Base-by-base conservation (phyloP, 1,140 invertebrate genomes). In the Agraylea sexmaculata region DNA sequence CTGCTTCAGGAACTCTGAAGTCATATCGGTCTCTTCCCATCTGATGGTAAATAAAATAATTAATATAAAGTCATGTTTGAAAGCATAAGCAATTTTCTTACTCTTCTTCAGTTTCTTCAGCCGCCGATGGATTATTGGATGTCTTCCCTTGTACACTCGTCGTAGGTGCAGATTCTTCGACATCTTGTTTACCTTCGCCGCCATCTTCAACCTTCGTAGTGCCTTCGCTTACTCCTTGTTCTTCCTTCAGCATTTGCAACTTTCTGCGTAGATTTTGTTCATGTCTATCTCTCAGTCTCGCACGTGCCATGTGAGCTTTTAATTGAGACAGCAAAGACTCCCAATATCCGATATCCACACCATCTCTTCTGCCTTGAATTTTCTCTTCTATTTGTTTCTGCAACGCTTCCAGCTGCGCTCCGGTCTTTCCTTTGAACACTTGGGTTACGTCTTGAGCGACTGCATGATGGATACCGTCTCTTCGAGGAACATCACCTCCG, bases 261-360 rank as follows among this genome's bases (percentile, higher is more conserved):
- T 97, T 96, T 51, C 82, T 75, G 28, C 77, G 74, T n/a, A 97
- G 66, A 59, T 91, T 89, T 43, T 87, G 79, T 62, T 94, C 84
- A 68, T 99, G 94, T 7, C 86, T 66, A 66, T 98, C 92, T 43
- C 88, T 69, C 1, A 99, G 69, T 23, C 93, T 68, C 3, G 90
- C 89, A 49, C 89, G 74, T 0, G 95, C 91, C 77, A 94, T 93
- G 60, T 96, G 88, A 4, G 92, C 92, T 75, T 90, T 93, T 2
- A 98, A 66, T 60, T 95, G 84, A 25, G 86, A 87, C 6, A 95
- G 68, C 30, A 98, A 62, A 31, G 85, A 88, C 66, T 98, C 93
- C 92, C 93, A 99, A 63, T 96, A 98, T 33, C 86, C 87, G 45
- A 97, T 84, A 68, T 99, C 94, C 28, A 96, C 79, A 22, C 91